A percentile compares a stretch with the other conserved stretches of the same genome.
phyloP scores from a whole-genome alignment of 2,888 invertebrate species.

The Chorisops tibialis region DNA sequence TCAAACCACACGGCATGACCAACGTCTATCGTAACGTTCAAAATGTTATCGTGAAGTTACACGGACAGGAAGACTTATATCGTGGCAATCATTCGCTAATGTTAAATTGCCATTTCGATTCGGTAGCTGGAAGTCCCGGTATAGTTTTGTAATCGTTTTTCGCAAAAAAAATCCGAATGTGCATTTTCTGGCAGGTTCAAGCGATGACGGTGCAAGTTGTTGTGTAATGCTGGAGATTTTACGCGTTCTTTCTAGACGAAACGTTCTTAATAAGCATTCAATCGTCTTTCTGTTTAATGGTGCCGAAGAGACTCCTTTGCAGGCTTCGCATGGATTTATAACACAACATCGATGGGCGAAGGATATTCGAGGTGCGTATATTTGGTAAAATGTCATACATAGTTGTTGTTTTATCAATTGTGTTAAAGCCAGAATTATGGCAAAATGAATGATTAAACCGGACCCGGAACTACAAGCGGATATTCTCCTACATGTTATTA shows the following conservation, averaged over 20 bases:
- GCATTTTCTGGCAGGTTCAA: conserved; percentile 40
- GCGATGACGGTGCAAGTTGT: conserved; percentile 52
- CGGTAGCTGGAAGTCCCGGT: conserved; percentile 85
- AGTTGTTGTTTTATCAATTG: too few species aligned
- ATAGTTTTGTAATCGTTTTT: conserved; percentile 24
- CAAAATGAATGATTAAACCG: neutral
- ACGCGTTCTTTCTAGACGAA: conserved; percentile 55
- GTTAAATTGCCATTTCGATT: conserved; percentile 90
- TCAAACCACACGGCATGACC: conserved; percentile 72
- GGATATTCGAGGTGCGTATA: conserved; percentile 51
- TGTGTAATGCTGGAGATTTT: conserved; percentile 67
- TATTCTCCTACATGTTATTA: too few species aligned
- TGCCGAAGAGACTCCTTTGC: conserved; percentile 65
- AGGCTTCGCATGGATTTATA: conserved; percentile 85
- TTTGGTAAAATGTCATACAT: neutral
- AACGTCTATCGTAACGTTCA: conserved; percentile 79
- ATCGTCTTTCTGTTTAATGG: conserved; percentile 71
- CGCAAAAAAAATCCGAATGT: neutral
- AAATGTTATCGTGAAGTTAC: conserved; percentile 73
- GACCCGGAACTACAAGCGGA: neutral
- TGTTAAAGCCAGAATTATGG: too few species aligned
- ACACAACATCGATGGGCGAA: conserved; percentile 82
- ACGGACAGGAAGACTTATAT: conserved; percentile 56
- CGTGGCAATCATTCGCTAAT: conserved; percentile 59
- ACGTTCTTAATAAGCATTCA: conserved; percentile 55